These are phyloP conservation scores for Hypomecis atomaria DNA, from an alignment of 2,888 invertebrate species.

Conservation along the genomic window DNA sequence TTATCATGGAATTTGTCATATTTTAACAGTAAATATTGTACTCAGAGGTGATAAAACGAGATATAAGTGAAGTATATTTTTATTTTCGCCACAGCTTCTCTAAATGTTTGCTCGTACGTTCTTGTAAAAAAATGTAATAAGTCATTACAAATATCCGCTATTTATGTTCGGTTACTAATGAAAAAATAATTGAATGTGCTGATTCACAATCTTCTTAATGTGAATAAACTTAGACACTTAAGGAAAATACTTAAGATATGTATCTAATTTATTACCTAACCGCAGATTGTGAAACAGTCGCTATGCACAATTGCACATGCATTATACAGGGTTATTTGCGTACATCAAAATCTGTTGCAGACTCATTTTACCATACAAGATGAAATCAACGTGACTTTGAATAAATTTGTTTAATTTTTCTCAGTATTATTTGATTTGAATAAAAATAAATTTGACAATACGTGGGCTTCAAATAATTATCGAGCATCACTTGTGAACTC, in stretches of 20 bases:
- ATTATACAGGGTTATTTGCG: background rate
- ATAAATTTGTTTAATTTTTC: too few species aligned
- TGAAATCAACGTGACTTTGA: too few species aligned
- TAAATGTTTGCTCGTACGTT: conserved; percentile 59
- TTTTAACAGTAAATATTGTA: background rate
- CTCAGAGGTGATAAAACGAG: conserved; percentile 12
- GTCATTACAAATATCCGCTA: conserved; percentile 32
- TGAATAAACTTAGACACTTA: background rate
- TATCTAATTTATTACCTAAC: background rate
- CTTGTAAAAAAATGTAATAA: conserved; percentile 23
- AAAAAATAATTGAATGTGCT: conserved; percentile 13
- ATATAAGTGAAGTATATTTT: conserved; percentile 30
- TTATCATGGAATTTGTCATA: too few species aligned
- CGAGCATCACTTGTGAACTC: too few species aligned
- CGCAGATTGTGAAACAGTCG: conserved; percentile 15
- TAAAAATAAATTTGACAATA: too few species aligned
- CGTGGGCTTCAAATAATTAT: too few species aligned
- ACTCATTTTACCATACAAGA: too few species aligned
- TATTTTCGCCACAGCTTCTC: conserved; percentile 68
- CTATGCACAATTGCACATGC: conserved; percentile 23
- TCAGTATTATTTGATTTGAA: too few species aligned
- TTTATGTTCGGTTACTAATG: conserved; percentile 33
- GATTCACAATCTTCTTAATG: conserved; percentile 10
- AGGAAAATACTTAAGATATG: too few species aligned
- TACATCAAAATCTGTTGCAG: too few species aligned